Conservation (phyloP, 2,113 vertebrate genomes). For the Notechis scutatus region DNA sequence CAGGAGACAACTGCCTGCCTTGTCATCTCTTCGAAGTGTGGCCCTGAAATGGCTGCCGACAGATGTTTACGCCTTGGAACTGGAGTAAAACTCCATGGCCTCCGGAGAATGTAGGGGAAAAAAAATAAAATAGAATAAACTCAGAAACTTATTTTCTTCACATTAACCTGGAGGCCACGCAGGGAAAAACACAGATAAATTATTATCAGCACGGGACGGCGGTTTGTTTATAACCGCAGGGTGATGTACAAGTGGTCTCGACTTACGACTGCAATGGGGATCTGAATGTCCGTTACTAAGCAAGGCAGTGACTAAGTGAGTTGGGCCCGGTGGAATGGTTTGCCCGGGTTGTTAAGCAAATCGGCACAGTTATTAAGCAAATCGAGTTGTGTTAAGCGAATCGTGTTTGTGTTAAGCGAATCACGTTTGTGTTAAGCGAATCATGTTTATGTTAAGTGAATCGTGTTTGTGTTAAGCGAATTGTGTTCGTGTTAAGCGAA, state of each 20-base stretch:
- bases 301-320: too few species aligned
- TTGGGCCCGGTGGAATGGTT: too few species aligned
- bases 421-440: too few species aligned
- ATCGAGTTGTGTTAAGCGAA: too few species aligned
- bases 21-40: not conserved
- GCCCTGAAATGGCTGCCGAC: not conserved
- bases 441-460: too few species aligned
- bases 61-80: not conserved
- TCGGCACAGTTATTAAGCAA: too few species aligned
- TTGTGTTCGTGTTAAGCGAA: too few species aligned
- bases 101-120: not conserved
- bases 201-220: not conserved
- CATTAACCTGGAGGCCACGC: not conserved
- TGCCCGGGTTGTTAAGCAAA: too few species aligned
- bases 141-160: not conserved
- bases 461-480: too few species aligned
- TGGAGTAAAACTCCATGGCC: not conserved
- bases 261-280: not conserved
- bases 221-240: not conserved
- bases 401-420: too few species aligned
- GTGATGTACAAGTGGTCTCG: not conserved
- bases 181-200: not conserved
- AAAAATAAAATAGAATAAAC: not conserved
- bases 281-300: too few species aligned
- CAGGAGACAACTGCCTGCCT: not conserved